Percentiles rank a stretch among this genome's conserved stretches.
Evolutionary conservation across 2,113 vertebrate genomes (phyloP).

Genomic region (Hemiscyllium ocellatum): DNA sequence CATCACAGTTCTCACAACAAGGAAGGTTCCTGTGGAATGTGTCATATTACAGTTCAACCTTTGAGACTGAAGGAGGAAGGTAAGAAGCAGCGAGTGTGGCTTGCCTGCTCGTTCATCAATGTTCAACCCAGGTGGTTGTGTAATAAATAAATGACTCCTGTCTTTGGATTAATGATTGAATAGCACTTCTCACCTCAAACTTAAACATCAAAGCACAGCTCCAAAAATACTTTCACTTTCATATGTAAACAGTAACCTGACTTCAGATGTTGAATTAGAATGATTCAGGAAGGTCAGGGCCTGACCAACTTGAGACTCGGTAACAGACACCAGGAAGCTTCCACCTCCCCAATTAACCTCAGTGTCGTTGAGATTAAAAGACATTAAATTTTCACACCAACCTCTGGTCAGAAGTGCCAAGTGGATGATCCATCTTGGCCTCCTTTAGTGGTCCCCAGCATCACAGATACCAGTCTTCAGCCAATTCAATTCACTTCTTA

Average conservation of each 20-base stretch:
- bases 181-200: neutral
- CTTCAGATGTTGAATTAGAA: neutral
- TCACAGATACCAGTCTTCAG: too few species aligned
- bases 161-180: neutral
- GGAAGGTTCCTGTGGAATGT: neutral
- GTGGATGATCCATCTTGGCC: too few species aligned
- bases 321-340: too few species aligned
- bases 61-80: neutral
- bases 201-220: neutral
- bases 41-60: neutral
- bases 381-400: too few species aligned
- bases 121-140: neutral
- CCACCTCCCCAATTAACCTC: too few species aligned
- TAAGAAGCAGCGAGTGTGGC: neutral
- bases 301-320: too few species aligned
- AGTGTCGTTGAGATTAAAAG: too few species aligned
- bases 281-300: neutral
- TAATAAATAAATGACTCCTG: neutral
- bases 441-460: too few species aligned
- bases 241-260: neutral
- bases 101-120: neutral
- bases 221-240: neutral
- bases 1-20: neutral
- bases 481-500: too few species aligned
- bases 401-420: too few species aligned